Evolutionary conservation across 2,113 vertebrate species (phyloP).

Genomic region (Mellivora capensis): DNA sequence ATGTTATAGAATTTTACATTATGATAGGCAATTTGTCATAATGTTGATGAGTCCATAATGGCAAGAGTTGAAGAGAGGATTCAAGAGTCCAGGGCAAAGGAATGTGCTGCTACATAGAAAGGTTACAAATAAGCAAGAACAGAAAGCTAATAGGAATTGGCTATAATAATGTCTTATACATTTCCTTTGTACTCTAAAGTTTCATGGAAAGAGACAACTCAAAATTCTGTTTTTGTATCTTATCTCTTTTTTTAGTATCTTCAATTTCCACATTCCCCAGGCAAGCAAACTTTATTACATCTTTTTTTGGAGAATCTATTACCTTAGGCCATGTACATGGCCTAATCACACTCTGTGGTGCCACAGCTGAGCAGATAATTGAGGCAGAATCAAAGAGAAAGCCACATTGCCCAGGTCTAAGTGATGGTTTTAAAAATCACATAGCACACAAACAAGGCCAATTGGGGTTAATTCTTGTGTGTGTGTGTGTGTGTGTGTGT

Average conservation of each 20-base stretch:
- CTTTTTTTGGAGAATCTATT: background rate
- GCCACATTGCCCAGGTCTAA: background rate
- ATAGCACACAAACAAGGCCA: background rate
- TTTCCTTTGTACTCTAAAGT: background rate
- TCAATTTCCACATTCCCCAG: background rate
- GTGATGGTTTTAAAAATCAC: background rate
- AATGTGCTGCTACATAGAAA: background rate
- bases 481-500: background rate
- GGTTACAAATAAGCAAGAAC: background rate
- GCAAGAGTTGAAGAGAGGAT: background rate
- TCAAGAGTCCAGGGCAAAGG: background rate
- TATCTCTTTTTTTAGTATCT: background rate
- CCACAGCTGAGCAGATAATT: too few relatives aligned
- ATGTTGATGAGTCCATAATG: background rate
- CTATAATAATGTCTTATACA: background rate
- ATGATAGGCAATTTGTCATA: background rate
- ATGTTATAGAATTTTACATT: background rate
- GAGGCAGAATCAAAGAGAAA: background rate
- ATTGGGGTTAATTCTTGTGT: background rate
- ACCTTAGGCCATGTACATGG: background rate
- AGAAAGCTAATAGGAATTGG: background rate
- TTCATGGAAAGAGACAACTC: background rate
- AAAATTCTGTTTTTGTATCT: background rate
- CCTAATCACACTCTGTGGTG: background rate
- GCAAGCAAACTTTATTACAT: background rate